Evolutionary conservation across 2,113 vertebrate genomes (phyloP).

Genomic region (Callipepla squamata): DNA sequence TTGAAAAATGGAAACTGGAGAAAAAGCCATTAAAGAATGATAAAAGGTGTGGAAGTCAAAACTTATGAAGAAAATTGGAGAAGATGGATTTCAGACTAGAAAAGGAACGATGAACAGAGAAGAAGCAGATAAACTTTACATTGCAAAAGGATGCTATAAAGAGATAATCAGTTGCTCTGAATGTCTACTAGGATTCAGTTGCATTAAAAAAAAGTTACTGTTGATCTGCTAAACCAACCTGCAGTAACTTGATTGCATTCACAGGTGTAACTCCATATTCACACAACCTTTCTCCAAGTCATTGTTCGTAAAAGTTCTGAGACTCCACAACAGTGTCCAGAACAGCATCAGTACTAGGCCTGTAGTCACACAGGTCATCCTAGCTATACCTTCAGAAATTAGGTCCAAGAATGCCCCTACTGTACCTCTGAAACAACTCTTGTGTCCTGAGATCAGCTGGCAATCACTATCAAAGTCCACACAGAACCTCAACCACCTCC

Average conservation of each 20-base stretch:
- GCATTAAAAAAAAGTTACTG: not conserved
- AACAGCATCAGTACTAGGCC: not conserved
- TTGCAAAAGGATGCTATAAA: not conserved
- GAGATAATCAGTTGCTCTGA: not conserved
- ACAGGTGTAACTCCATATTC: not conserved
- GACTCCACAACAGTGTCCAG: not conserved
- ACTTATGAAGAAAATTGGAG: not conserved
- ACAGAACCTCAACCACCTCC: not conserved
- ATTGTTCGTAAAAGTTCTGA: not conserved
- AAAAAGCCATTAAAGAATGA: not conserved
- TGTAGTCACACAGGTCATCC: rapidly evolving
- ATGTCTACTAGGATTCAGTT: not conserved
- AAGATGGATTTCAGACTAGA: not conserved
- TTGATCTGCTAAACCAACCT: not conserved
- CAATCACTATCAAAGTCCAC: not conserved
- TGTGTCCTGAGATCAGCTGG: not conserved
- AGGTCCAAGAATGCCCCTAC: not conserved
- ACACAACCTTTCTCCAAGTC: not conserved
- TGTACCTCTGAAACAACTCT: not conserved
- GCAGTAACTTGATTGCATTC: not conserved
- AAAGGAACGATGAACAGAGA: not conserved
- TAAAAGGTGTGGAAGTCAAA: not conserved
- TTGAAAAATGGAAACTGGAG: not conserved
- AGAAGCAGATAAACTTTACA: not conserved
- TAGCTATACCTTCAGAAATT: not conserved